Evolutionary conservation across 2,888 invertebrate genomes (phyloP), one percentile per base, ranked within the genome.

Genomic region (Caenorhabditis drosophilae): DNA sequence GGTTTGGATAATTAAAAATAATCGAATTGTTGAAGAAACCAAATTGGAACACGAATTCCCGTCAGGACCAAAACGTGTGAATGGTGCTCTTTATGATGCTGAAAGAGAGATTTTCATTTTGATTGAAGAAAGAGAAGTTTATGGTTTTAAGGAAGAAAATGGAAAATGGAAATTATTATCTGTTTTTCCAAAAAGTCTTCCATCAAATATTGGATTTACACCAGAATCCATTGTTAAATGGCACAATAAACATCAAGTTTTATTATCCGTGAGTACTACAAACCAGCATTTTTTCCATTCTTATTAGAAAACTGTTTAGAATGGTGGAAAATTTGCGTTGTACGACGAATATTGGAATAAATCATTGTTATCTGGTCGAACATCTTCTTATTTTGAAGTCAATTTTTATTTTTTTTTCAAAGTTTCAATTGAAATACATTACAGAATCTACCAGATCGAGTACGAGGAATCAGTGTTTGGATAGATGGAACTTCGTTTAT

Each of bases 301-400:
- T 27, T 9, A 6, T n/a, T n/a, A 9, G 27, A 34, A 35, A 3
- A 48, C 20, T 26, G 16, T 40, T 48, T 11, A 71, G 71, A 69
- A 66, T 34, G 66, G 68, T 38, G 72, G 72, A 41, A 56, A 60
- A 47, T 72, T 72, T 25, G 72, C 72, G 1, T 42, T 72, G 1
- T 72, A 72, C 23, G 72, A 72, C 38, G 68, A 72, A 45, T 72
- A 72, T 31, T 72, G 72, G 72, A 72, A 72, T 63, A 72, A 72
- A 25, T 72, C 72, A 1, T 31, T 72, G 44, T 57, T 69, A 53
- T 47, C 59, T 7, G 72, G 72, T 25, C 44, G 68, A 35, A 63
- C 68, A 4, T 38, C 46, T 2, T 42, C 45, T 27, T 72, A 72
- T 22, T 69, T 66, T 46, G 62, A 69, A 57, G 67, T 63, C n/a